A percentile compares a stretch with the other conserved stretches of the same genome.
Conservation (phyloP, 2,797 vertebrate species). For the Poecilia wingei region DNA sequence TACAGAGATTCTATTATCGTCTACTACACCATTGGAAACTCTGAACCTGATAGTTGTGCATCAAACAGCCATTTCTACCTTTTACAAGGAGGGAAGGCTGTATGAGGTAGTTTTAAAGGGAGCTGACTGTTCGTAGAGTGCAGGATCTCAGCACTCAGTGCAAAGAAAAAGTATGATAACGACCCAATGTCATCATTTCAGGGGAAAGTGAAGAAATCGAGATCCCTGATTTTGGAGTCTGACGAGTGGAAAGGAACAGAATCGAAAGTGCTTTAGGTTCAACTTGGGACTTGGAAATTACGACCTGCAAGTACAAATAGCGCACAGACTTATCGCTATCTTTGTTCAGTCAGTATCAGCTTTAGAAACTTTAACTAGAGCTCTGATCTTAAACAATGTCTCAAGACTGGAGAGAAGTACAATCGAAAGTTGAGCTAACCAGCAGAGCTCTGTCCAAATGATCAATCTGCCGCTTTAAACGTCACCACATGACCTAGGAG, state of each 20-base stretch:
- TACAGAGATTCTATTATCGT: not conserved
- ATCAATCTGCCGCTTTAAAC: constrained; percentile 1
- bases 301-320: not conserved
- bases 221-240: not conserved
- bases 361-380: not conserved
- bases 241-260: not conserved
- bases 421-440: not conserved
- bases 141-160: not conserved
- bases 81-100: not conserved
- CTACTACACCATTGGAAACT: not conserved
- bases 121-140: not conserved
- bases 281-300: not conserved
- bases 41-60: not conserved
- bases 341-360: not conserved
- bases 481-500: not conserved
- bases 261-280: not conserved
- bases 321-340: not conserved
- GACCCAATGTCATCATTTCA: not conserved
- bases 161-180: not conserved
- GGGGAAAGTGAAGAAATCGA: not conserved
- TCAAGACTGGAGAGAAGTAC: not conserved
- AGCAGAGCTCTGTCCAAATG: not conserved
- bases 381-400: not conserved
- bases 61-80: not conserved
- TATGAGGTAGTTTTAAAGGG: not conserved